Evolutionary conservation across 2,888 invertebrate genomes (phyloP), one percentile per base, ranked within the genome.

Genomic region (Papilio gigon): DNA sequence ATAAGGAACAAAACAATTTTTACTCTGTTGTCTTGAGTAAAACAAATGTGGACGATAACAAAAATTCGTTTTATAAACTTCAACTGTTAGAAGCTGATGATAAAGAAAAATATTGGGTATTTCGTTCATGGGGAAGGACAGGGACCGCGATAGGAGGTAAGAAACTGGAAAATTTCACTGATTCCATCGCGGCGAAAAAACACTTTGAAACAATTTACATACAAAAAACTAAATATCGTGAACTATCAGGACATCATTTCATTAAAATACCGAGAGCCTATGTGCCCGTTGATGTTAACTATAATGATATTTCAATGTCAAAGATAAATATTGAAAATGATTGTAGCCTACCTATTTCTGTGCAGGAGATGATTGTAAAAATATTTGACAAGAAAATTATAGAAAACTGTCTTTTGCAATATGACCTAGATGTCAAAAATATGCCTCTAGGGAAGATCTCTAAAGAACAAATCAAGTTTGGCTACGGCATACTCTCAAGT

Each of bases 41-140:
- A 58, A 42, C 58, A 33, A 40, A 58, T 37, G 27, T 65, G 8
- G 65, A 65, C 2, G 30, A 40, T 14, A 65, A 65, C 33, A 56
- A 27, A 65, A 65, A 65, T 65, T 65, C 65, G 9, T 65, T 58
- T 58, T 65, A 65, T 22, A 65, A 65, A 27, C 42, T 65, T 4
- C 50, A 58, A 47, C 53, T 66, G 6, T 20, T 62, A 44, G 14
- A 65, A 63, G 66, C 63, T 60, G 58, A 65, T 44, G 58, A n/a
- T 30, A 14, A 56, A 20, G 65, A 65, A 17, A 94, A 94, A 68
- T 96, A 92, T 84, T 96, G 95, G 94, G 81, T 98, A 33, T 98
- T 97, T 88, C 94, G 98, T n/a, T 93, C 97, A 0, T 99, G 99
- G 99, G 99, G 99, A n/a, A 94, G 99, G 67, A 97, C 98, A 75